phyloP scores from a whole-genome alignment of 2,113 vertebrate species.

The Actenoides lindsayi region DNA sequence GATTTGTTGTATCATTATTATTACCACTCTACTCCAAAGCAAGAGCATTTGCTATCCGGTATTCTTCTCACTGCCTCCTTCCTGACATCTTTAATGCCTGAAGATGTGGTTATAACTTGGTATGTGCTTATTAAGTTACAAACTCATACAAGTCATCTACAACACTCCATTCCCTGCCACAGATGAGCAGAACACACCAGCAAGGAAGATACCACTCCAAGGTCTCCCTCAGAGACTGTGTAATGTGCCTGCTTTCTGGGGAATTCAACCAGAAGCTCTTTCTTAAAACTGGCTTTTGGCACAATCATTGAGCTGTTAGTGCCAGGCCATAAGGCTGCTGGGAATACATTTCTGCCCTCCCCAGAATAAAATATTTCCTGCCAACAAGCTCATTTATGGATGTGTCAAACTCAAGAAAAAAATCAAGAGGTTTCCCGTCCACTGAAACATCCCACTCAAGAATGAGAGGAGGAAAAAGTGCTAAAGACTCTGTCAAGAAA shows the following conservation, averaged over 20 bases:
- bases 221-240: neutral
- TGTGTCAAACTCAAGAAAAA: neutral
- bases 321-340: neutral
- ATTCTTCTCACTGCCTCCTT: neutral
- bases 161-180: neutral
- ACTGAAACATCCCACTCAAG: neutral
- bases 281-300: neutral
- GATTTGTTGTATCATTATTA: neutral
- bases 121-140: neutral
- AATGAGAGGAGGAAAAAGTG: neutral
- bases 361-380: neutral
- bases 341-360: neutral
- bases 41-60: neutral
- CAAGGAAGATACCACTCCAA: neutral
- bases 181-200: neutral
- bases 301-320: neutral
- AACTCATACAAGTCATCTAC: neutral
- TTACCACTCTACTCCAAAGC: neutral
- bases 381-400: neutral
- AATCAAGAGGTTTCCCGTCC: neutral
- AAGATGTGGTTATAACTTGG: neutral
- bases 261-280: neutral
- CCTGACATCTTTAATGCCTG: neutral
- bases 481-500: neutral
- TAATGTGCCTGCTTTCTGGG: neutral